These are phyloP conservation scores for Hippocampus comes DNA, from an alignment of 2,113 vertebrate genomes.

Conservation along the genomic window DNA sequence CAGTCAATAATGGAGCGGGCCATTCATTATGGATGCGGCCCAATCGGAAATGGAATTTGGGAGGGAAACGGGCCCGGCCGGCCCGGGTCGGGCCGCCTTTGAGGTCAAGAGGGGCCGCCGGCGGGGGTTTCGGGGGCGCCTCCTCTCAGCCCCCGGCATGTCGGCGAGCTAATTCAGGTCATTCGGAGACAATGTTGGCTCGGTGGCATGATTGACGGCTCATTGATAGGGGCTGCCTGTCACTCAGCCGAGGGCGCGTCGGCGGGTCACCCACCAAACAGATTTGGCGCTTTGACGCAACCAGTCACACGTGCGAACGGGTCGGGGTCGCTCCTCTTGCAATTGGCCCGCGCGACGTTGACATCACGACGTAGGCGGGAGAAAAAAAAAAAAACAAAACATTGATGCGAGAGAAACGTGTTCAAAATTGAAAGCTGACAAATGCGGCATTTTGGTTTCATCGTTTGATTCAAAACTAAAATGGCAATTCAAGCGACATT, in stretches of 20 bases:
- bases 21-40: slow-evolving; percentile 62
- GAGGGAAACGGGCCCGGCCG: slow-evolving; percentile 18
- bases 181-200: slow-evolving; percentile 8
- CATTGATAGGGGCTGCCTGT: not conserved
- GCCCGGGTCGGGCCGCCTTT: slow-evolving; percentile 13
- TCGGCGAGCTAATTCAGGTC: slow-evolving; percentile 31
- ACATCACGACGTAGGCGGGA: too few species aligned
- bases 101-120: not conserved
- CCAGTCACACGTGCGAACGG: not conserved
- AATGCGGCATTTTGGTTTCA: too few species aligned
- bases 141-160: not conserved
- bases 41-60: slow-evolving; percentile 58
- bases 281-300: not conserved
- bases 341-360: too few species aligned
- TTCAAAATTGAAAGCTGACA: too few species aligned
- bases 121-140: not conserved
- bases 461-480: too few species aligned
- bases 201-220: slow-evolving; percentile 27
- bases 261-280: slow-evolving; percentile 1
- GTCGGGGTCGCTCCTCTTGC: not conserved
- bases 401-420: too few species aligned
- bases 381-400: too few species aligned
- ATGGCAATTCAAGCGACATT: too few species aligned
- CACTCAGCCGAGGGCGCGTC: not conserved
- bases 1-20: slow-evolving; percentile 63